Evolutionary conservation across 37 sponge, comb jelly and placozoan species (phyloP).

Genomic region (Hexactinellida sp.): DNA sequence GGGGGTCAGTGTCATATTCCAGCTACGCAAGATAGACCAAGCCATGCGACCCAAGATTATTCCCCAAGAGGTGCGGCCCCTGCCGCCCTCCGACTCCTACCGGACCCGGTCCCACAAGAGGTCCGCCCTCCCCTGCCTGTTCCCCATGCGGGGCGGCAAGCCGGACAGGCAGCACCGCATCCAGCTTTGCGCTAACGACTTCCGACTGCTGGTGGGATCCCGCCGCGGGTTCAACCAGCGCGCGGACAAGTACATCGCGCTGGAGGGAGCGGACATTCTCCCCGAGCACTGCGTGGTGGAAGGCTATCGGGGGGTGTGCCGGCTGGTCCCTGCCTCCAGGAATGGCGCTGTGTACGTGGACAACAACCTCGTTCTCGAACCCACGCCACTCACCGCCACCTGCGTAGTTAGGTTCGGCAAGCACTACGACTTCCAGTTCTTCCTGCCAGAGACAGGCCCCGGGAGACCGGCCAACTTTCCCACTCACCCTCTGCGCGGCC

Average conservation of each 20-base stretch:
- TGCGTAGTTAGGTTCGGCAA: conserved; percentile 34
- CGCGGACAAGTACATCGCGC: not conserved
- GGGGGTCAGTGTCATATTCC: conserved; percentile 26
- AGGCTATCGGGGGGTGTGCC: conserved; percentile 23
- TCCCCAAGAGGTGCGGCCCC: conserved; percentile 14
- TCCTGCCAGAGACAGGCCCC: conserved; percentile 22
- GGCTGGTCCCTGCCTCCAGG: conserved; percentile 38
- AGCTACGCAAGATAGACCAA: conserved; percentile 26
- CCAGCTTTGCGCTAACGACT: not conserved
- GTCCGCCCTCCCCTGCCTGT: not conserved
- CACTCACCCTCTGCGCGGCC: conserved; percentile 10
- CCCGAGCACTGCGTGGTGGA: conserved; percentile 54
- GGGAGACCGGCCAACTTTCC: not conserved
- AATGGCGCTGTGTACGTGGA: conserved; percentile 33
- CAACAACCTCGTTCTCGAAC: conserved; percentile 20
- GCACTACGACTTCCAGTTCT: conserved; percentile 29
- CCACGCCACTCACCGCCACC: conserved; percentile 28
- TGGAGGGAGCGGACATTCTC: conserved; percentile 26
- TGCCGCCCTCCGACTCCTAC: not conserved
- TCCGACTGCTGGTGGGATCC: not conserved
- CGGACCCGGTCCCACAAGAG: not conserved
- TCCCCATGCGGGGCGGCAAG: not conserved
- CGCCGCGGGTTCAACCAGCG: not conserved
- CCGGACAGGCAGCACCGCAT: conserved; percentile 5
- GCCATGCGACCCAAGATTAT: not conserved